Percentiles rank a stretch among this genome's conserved stretches.
phyloP scores from a whole-genome alignment of 1,140 invertebrate genomes.

The Zaprionus lachaisei region DNA sequence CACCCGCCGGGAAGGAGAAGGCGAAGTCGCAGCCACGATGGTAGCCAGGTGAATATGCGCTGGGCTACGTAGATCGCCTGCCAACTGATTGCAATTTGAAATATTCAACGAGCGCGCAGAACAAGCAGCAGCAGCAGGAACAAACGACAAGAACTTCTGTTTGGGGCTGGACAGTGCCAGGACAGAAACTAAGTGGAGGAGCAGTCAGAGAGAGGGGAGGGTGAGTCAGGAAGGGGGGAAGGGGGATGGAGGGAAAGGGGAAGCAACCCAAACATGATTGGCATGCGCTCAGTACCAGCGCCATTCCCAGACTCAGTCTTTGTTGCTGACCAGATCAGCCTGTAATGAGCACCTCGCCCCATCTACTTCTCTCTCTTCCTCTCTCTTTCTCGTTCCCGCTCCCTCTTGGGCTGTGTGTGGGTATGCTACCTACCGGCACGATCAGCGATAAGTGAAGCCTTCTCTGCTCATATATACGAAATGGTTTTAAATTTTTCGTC shows the following conservation, averaged over 20 bases:
- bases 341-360: constrained; percentile 44
- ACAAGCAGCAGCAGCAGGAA: constrained; percentile 58
- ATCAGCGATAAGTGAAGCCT: constrained; percentile 77
- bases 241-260: background rate
- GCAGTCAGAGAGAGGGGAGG: background rate
- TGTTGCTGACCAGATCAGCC: constrained; percentile 34
- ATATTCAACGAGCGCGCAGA: constrained; percentile 76
- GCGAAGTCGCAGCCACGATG: constrained; percentile 3
- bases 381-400: background rate
- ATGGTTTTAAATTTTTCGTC: constrained; percentile 82
- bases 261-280: constrained; percentile 67
- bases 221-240: background rate
- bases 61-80: constrained; percentile 60
- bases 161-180: constrained; percentile 37
- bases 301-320: constrained; percentile 1
- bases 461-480: constrained; percentile 75
- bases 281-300: constrained; percentile 45
- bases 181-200: constrained; percentile 23
- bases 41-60: constrained; percentile 37
- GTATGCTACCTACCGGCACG: constrained; percentile 70
- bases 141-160: constrained; percentile 81
- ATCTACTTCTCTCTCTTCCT: background rate
- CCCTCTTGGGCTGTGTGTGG: constrained; percentile 8
- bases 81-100: constrained; percentile 84
- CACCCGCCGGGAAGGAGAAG: constrained; percentile 30